Evolutionary conservation across 2,113 vertebrate species (phyloP), one percentile per base, ranked within the genome.

Genomic region (Dendropsophus ebraccatus): DNA sequence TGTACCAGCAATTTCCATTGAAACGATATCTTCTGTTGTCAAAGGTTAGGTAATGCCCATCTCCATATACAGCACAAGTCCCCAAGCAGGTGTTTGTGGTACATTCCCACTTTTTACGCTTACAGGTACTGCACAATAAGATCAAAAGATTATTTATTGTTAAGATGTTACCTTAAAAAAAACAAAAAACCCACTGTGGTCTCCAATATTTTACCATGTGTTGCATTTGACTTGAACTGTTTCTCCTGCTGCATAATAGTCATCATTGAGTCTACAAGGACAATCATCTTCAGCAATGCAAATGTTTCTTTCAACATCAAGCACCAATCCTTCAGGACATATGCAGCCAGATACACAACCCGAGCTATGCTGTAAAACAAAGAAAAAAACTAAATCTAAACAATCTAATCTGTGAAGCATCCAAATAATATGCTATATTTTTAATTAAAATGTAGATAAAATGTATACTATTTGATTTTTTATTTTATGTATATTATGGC

Each of bases 1-100:
- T 93, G 87, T 96, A 96, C 92, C 93, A 92, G 88, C 95, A 95
- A 73, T 91, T 81, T 88, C 95, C 95, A 85, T 83, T 93, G 89
- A 96, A 96, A 84, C 90, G 89, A 62, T 91, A 96, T 82, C 91
- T 92, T 88, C 92, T 94, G 9, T 91, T 90, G 37, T 96, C 95
- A 91, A 96, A 96, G 0, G 94, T 95, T 62, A 88, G 19, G 58
- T 93, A 94, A 84, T 96, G 93, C 1, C 95, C 94, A 1, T 95
- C 93, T 21, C 95, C 95, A 82, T 95, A 96, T 54, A 94, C 88
- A 5, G 75, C 82, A 87, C 95, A 96, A 5, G 92, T 92, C 4
- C 83, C 89, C 16, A 93, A 91, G 80, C 95, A 96, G 28, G 80
- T 70, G 0, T 94, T 88, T 8, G 9, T 81, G 58, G 93, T 94